A percentile compares a stretch with the other conserved stretches of the same genome.
These are phyloP conservation scores for Hemiprocne comata DNA, from an alignment of 2,113 vertebrate genomes.

Conservation along the genomic window DNA sequence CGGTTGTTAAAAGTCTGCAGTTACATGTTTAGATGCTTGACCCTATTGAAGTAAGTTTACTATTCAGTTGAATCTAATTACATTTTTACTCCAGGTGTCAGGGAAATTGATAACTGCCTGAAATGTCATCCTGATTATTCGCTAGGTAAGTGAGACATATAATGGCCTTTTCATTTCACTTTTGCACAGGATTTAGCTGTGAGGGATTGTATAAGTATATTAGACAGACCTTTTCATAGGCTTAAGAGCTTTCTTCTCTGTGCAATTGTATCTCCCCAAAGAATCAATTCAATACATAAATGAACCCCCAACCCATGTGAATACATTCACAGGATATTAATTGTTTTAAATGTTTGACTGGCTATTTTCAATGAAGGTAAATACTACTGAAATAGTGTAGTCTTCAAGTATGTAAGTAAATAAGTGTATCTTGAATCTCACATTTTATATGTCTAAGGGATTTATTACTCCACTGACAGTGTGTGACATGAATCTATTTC, in stretches of 20 bases:
- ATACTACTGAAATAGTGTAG: background rate
- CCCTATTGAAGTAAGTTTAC: background rate
- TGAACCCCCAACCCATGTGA: rapidly evolving
- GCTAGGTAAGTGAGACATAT: background rate
- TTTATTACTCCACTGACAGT: background rate
- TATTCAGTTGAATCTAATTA: background rate
- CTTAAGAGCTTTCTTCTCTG: background rate
- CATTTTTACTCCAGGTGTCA: background rate
- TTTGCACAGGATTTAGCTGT: background rate
- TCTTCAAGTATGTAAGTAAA: background rate
- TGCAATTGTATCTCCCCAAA: background rate
- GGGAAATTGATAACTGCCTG: background rate
- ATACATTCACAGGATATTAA: background rate
- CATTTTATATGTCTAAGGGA: background rate
- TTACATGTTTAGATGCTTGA: background rate
- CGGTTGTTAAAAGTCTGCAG: background rate
- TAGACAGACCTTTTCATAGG: background rate
- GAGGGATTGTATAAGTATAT: background rate
- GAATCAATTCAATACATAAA: background rate
- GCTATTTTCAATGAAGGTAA: background rate
- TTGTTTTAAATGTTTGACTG: background rate
- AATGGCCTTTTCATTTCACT: background rate
- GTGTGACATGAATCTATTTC: background rate
- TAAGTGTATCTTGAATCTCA: background rate
- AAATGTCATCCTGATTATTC: background rate